Percentiles rank a stretch among this genome's conserved stretches.
These are phyloP conservation scores for Apodemus agrarius DNA, from an alignment of 2,797 vertebrate species.

Conservation along the genomic window DNA sequence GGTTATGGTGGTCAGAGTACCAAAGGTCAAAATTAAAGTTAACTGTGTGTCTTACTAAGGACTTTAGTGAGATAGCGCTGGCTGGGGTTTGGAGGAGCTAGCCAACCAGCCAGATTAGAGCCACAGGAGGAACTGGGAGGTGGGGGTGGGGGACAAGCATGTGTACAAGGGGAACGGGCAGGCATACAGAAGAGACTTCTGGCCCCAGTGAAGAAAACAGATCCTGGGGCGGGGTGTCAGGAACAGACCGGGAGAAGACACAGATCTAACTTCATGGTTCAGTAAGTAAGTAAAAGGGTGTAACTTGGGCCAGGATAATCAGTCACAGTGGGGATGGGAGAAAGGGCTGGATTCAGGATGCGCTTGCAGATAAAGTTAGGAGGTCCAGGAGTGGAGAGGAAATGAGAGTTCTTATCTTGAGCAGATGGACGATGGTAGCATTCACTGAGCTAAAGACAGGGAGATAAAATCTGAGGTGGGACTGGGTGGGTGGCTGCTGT, in stretches of 20 bases:
- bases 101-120: neutral
- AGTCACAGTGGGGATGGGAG: neutral
- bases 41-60: neutral
- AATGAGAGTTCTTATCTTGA: neutral
- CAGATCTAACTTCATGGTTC: neutral
- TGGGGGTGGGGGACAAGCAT: neutral
- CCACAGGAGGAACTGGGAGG: neutral
- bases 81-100: neutral
- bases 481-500: neutral
- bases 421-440: neutral
- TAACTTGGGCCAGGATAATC: neutral
- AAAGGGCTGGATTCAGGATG: neutral
- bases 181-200: neutral
- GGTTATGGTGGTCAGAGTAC: neutral
- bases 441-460: neutral
- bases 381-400: neutral
- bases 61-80: neutral
- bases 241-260: neutral
- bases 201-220: neutral
- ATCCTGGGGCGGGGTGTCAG: neutral
- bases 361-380: neutral
- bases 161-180: neutral
- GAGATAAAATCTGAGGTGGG: neutral
- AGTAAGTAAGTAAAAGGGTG: neutral
- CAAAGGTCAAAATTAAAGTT: neutral